Percentiles rank a stretch among this genome's conserved stretches.
Evolutionary conservation across 2,113 vertebrate species (phyloP).

Genomic region (Triplophysa rosa): DNA sequence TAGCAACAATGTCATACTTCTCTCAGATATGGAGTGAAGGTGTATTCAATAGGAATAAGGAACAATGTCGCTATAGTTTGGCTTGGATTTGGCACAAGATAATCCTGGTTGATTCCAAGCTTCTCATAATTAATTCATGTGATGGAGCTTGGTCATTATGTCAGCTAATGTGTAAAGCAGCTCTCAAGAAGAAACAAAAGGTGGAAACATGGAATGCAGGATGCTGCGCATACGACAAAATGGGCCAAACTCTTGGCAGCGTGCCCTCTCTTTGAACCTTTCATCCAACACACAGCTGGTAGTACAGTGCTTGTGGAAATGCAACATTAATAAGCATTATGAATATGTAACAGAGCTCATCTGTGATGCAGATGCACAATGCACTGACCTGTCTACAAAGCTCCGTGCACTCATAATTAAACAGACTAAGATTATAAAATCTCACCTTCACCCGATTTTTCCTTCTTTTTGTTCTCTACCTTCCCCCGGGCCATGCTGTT

Average conservation of each 20-base stretch:
- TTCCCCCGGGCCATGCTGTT: slow-evolving; percentile 77
- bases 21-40: slow-evolving; percentile 43
- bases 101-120: slow-evolving; percentile 25
- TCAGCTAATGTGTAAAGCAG: slow-evolving; percentile 41
- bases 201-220: slow-evolving; percentile 21
- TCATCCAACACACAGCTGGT: slow-evolving; percentile 46
- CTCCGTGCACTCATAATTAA: slow-evolving; percentile 26
- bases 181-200: slow-evolving; percentile 43
- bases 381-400: slow-evolving; percentile 39
- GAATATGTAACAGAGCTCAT: slow-evolving; percentile 45
- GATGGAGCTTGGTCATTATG: slow-evolving; percentile 32
- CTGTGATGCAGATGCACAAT: slow-evolving; percentile 28
- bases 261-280: slow-evolving; percentile 32
- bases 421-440: slow-evolving; percentile 38
- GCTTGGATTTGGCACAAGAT: slow-evolving; percentile 14
- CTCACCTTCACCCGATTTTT: slow-evolving; percentile 79
- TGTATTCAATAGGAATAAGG: slow-evolving; percentile 26
- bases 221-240: slow-evolving; percentile 30
- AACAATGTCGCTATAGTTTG: slow-evolving; percentile 32
- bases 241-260: slow-evolving; percentile 28
- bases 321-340: slow-evolving; percentile 38
- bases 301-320: slow-evolving; percentile 13
- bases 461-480: slow-evolving; percentile 67
- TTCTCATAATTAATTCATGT: slow-evolving; percentile 44
- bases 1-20: background rate